phyloP scores from a whole-genome alignment of 2,888 invertebrate species.

The Leptinotarsa rubiginosa region DNA sequence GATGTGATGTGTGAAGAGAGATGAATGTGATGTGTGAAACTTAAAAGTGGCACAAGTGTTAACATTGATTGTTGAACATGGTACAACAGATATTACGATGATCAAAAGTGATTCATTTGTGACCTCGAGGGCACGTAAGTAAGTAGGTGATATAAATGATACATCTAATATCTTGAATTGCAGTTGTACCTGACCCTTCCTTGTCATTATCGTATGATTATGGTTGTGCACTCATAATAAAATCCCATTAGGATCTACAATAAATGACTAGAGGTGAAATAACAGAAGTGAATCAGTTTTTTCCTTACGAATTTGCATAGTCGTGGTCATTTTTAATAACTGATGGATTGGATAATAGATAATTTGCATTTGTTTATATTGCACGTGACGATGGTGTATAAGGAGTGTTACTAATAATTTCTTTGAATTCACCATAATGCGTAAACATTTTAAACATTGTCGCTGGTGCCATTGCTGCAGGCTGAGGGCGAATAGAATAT shows the following conservation, averaged over 20 bases:
- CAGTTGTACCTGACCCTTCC: neutral
- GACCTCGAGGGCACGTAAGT: neutral
- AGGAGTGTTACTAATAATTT: slow-evolving; percentile 29
- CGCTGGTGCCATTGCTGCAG: slow-evolving; percentile 1
- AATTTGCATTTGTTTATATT: slow-evolving; percentile 18
- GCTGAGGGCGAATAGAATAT: slow-evolving; percentile 1
- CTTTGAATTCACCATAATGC: slow-evolving; percentile 16
- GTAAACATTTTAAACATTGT: slow-evolving; percentile 17
- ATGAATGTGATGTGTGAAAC: too few relatives aligned
- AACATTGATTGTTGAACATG: too few relatives aligned
- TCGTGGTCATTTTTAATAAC: slow-evolving; percentile 37
- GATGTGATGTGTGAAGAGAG: too few relatives aligned
- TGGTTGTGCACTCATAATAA: neutral
- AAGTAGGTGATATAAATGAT: slow-evolving; percentile 1
- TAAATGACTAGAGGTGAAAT: neutral
- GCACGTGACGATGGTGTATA: slow-evolving; percentile 16
- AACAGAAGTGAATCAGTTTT: slow-evolving; percentile 22
- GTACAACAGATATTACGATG: too few relatives aligned
- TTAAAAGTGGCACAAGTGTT: too few relatives aligned
- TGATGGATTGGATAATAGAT: slow-evolving; percentile 2
- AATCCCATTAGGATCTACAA: neutral
- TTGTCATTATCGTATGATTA: neutral
- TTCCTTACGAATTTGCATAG: slow-evolving; percentile 34
- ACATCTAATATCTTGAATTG: neutral
- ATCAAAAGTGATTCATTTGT: too few relatives aligned